Base-by-base conservation (phyloP, 2,797 vertebrate species). In the Esox masquinongy region DNA sequence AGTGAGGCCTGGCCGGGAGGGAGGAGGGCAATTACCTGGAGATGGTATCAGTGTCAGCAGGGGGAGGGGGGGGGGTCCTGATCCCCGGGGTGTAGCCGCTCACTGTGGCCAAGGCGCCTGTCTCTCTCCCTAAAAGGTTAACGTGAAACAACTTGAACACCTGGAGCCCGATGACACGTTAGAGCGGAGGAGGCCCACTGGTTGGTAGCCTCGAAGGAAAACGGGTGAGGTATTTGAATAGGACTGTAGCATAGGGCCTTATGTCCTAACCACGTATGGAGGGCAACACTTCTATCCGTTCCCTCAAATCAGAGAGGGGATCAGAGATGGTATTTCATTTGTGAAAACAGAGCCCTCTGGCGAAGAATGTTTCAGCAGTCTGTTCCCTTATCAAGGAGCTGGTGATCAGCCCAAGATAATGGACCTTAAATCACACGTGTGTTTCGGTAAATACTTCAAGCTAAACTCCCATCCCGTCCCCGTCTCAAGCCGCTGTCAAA, bases 11-110 rank as follows among this genome's bases (percentile, higher is more conserved):
- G 84, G 88, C 84, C 85, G 77, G 81, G 68, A 83, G 86, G 84
- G 79, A 83, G n/a, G 53, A 22, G 53, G 19, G 79, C 82, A 84
- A 90, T 90, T 93, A 91, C 92, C 90, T 92, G 90, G 83, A 91
- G 92, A 92, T 93, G 88, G 88, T 91, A 93, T 93, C 91, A 91
- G 88, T 91, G 89, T 92, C 88, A 83, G 86, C 82, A 85, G 84
- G 81, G 84, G 87, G 89, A 86, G 88, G 87, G 88, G 86, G 88
- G 22, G 84, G 83, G 84, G 88, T 88, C 88, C 84, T 86, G 82
- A 83, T 90, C 88, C 87, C 88, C 39, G 80, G 89, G 91, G 70
- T 87, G 86, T 85, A 86, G 79, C n/a, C 53, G 11, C 19, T 59
- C 85, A 74, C 82, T 87, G 85, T 88, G 90, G 88, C 84, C 90